A percentile compares a stretch with the other conserved stretches of the same genome.
These are phyloP conservation scores for Phainopepla nitens DNA, from an alignment of 2,113 vertebrate genomes.

Conservation along the genomic window DNA sequence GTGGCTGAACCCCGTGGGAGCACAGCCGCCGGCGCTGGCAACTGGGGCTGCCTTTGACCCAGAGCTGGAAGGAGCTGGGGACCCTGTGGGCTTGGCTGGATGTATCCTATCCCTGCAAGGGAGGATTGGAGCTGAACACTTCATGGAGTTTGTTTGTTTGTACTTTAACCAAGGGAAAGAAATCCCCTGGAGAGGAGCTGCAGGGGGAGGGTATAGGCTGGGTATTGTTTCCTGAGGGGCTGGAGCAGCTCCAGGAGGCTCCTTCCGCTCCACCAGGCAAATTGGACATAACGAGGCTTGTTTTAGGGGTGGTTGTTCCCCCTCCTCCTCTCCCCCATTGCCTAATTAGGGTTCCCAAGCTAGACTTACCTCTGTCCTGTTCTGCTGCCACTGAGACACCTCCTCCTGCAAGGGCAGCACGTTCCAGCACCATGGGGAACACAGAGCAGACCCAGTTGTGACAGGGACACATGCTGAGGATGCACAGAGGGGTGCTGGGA, in stretches of 20 bases:
- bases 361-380: not conserved
- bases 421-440: not conserved
- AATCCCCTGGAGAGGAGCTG: slow-evolving; percentile 33
- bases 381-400: not conserved
- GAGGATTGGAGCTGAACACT: not conserved
- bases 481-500: not conserved
- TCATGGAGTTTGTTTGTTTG: slow-evolving; percentile 38
- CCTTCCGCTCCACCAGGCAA: slow-evolving; percentile 2
- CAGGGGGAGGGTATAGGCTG: not conserved
- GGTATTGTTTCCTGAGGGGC: slow-evolving; percentile 41
- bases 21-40: accelerated
- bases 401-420: not conserved
- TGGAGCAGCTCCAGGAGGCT: slow-evolving; percentile 43
- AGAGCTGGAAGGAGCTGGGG: not conserved
- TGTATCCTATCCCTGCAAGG: not conserved
- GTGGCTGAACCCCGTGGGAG: not conserved
- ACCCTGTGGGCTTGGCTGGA: not conserved
- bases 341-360: slow-evolving; percentile 16
- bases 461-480: not conserved
- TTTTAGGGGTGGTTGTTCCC: slow-evolving; percentile 19
- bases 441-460: accelerated
- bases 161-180: slow-evolving; percentile 23
- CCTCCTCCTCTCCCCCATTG: not conserved
- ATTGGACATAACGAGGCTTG: slow-evolving; percentile 30
- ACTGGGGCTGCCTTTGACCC: not conserved